Base-by-base conservation (phyloP, 2,113 vertebrate genomes). In the Ptilorrhoa leucosticta region DNA sequence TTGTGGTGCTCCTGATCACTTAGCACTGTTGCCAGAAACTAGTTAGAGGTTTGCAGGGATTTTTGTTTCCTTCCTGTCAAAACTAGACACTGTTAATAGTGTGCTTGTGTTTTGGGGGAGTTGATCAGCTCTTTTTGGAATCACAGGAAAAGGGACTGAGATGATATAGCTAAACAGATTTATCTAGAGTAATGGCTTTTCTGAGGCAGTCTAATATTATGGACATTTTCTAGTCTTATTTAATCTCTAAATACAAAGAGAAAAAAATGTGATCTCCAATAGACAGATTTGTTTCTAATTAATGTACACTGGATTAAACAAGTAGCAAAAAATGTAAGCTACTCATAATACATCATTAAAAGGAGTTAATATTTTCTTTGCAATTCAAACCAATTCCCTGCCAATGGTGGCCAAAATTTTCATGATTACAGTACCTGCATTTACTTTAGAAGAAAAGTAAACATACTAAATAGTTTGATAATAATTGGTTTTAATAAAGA, bases 1-100 rank as follows among this genome's bases (percentile, higher is more conserved):
- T 94, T 94, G 94, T 94, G 83, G 83, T 82, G 94, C 64, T 96
- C 68, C 89, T 78, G 75, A 83, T 83, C 85, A 64, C 84, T 53
- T 53, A 71, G 73, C 5, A 5, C 66, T 48, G 40, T 35, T 85
- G 66, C 89, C 70, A 93, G 73, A 82, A 94, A 87, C 64, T 57
- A 82, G 31, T 53, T 76, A 88, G 53, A 90, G 76, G 31, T 63
- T 83, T 83, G 48, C 51, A 83, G 7, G 10, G n/a, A 31, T 90
- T 56, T 82, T 44, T 79, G 40, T 65, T 76, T 58, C 44, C n/a
- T 57, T 76, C 82, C 66, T 88, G 42, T 70, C 71, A 66, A 78
- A 92, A 92, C 48, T 51, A 77, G 44, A 60, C 3, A 6, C 40
- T 76, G 50, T 54, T 95, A 91, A 83, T 15, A 75, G 28, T 8